phyloP scores from a whole-genome alignment of 23 tunicate species.

The Clavelina lepadiformis region DNA sequence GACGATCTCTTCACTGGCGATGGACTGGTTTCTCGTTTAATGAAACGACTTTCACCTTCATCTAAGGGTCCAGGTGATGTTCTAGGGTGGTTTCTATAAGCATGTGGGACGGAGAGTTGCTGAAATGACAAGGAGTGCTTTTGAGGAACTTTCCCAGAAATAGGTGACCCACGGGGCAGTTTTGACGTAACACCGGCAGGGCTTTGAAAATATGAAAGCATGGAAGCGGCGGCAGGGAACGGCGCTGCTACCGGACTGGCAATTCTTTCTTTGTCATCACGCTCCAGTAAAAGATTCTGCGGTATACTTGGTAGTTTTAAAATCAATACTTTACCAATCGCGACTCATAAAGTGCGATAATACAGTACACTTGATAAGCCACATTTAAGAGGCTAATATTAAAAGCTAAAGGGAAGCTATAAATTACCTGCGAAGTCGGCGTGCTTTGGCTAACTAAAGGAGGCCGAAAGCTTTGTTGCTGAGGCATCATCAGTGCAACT shows the following conservation, averaged over 20 bases:
- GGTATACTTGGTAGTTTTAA: constrained; percentile 1
- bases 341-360: too few species aligned
- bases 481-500: too few species aligned
- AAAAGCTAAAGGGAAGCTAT: too few species aligned
- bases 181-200: neutral
- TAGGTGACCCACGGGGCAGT: neutral
- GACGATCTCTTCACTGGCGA: neutral
- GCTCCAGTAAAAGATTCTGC: constrained; percentile 6
- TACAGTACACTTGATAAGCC: too few species aligned
- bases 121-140: neutral
- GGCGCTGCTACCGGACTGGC: constrained; percentile 26
- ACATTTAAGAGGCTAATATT: too few species aligned
- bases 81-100: neutral
- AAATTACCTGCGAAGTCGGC: too few species aligned
- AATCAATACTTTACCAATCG: neutral
- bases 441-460: too few species aligned
- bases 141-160: neutral
- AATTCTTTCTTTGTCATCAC: constrained; percentile 11
- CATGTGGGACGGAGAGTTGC: neutral
- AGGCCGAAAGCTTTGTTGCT: too few species aligned
- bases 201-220: neutral
- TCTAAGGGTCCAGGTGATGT: neutral
- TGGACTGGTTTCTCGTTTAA: constrained; percentile 2
- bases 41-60: neutral
- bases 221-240: neutral